Evolutionary conservation across 2,888 invertebrate species (phyloP), one percentile per base, ranked within the genome.

Genomic region (Lypha dubia): DNA sequence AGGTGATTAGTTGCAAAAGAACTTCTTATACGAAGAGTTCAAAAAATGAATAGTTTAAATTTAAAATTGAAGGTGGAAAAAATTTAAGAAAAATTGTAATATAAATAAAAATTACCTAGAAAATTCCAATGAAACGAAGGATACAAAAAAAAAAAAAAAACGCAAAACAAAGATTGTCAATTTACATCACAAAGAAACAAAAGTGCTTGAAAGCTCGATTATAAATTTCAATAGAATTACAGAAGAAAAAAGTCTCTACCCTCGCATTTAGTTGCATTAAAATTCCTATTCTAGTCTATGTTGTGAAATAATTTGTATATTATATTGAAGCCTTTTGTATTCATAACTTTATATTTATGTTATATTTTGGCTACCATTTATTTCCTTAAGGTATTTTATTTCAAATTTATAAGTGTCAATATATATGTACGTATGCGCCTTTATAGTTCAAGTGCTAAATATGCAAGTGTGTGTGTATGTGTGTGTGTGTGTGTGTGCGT

Each of bases 311-410:
- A n/a, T 22, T 22, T 51, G 17, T 11, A 11, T 22, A 51, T 22
- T 22, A 22, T n/a, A 22, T n/a, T 56, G 28, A 56, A 28, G 28
- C 3, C 24, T 56, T 3, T 51, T 28, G 22, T 11, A 17, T 28
- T 9, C 28, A 13, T n/a, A 44, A 13, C n/a, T 53, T 7, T 58
- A 20, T 41, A 63, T 51, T 24, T 68, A 38, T 65, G 74, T 67
- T 65, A 41, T 71, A 20, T 53, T 75, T 73, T 60, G 24, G 51
- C 73, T 49, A 62, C 56, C 53, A 11, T 32, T 46, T 53, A 71
- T 65, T 58, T 62, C 73, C 76, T 76, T 20, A 32, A 84, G 81
- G 67, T 70, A 70, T 70, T 77, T 74, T 32, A 58, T 32, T 53
- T 74, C 22, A 81, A 74, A n/a, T n/a, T 65, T 79, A 63, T 35